Conservation (phyloP, 1,140 invertebrate species). For the Platyura marginata region DNA sequence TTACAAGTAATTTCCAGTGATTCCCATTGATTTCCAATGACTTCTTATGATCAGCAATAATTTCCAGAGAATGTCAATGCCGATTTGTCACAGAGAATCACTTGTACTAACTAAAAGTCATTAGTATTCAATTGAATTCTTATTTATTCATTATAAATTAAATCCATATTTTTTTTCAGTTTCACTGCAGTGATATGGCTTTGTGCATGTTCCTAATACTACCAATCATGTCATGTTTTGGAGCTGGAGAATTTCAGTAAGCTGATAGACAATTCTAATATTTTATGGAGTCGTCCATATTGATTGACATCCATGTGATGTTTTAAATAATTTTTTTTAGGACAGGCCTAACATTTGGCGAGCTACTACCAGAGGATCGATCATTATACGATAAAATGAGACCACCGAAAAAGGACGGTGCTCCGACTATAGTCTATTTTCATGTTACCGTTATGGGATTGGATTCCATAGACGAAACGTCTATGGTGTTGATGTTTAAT, state of each 20-base stretch:
- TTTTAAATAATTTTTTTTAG: neutral
- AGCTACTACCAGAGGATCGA: conserved; percentile 65
- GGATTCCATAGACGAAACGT: conserved; percentile 80
- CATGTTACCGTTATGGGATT: conserved; percentile 75
- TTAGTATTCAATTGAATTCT: no score
- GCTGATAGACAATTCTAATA: no score
- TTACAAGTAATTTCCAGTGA: no score
- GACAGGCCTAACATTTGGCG: conserved; percentile 44
- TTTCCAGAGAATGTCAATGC: no score
- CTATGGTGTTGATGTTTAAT: no score
- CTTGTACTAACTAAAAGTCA: no score
- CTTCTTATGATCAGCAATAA: no score
- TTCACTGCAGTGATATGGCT: neutral
- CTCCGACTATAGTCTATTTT: conserved; percentile 72
- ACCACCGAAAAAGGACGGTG: conserved; percentile 64
- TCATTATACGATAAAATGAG: conserved; percentile 81
- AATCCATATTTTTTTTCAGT: neutral
- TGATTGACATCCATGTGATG: neutral
- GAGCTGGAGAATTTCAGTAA: no score
- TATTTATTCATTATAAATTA: neutral
- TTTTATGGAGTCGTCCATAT: no score
- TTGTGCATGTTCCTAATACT: neutral
- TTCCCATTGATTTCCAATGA: no score
- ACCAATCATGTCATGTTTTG: neutral
- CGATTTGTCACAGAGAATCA: no score